These are phyloP conservation scores for Clistopyga incitator DNA, from an alignment of 2,888 invertebrate species.

Conservation along the genomic window DNA sequence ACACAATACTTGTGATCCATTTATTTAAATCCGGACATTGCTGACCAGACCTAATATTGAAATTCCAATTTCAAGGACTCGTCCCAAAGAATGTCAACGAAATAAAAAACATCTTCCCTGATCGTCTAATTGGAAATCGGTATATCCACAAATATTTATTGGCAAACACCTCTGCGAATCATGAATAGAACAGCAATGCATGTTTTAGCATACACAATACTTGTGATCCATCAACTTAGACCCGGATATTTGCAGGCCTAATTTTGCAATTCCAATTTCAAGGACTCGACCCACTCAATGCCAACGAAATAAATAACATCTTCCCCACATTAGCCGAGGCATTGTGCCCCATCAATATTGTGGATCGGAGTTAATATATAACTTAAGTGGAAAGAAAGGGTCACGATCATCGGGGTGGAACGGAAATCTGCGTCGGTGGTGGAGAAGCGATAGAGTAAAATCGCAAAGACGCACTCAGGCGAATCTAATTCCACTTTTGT, in stretches of 20 bases:
- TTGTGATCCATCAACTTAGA: not conserved
- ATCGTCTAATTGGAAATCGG: not conserved
- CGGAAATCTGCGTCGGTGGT: slow-evolving; percentile 11
- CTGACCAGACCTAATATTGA: no score
- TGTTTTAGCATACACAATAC: not conserved
- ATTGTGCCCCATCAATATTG: not conserved
- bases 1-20: no score
- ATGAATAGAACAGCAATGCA: not conserved
- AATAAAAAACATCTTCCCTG: not conserved
- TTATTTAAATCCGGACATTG: no score
- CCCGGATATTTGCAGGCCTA: not conserved
- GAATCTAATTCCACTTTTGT: slow-evolving; percentile 67
- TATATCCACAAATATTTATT: no score
- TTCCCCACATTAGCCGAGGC: not conserved
- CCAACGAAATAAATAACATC: not conserved
- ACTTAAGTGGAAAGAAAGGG: not conserved
- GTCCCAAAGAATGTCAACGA: not conserved
- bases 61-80: slow-evolving; percentile 8
- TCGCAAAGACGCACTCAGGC: slow-evolving; percentile 22
- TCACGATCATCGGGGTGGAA: slow-evolving; percentile 18
- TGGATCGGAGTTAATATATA: slow-evolving; percentile 5
- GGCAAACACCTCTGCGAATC: no score
- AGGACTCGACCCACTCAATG: not conserved
- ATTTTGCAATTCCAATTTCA: slow-evolving; percentile 1
- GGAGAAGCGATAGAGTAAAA: slow-evolving; percentile 3